Evolutionary conservation across 2,888 invertebrate genomes (phyloP).

Genomic region (Drosophila tripunctata): DNA sequence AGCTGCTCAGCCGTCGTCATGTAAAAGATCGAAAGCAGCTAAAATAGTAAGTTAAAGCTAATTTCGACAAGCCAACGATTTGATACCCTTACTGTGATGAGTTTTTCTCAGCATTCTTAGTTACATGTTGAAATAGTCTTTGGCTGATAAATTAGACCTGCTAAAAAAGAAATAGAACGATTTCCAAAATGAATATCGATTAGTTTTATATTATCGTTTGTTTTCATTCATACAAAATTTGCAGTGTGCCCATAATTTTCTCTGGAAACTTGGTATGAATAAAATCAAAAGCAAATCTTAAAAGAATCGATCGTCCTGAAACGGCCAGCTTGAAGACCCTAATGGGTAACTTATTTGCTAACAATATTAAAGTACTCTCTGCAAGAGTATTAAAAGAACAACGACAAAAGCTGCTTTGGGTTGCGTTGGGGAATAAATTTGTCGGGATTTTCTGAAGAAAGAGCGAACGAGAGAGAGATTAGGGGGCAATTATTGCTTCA

Average conservation of each 20-base stretch:
- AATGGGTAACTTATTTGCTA: not conserved
- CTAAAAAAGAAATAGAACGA: no score
- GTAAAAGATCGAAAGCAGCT: not conserved
- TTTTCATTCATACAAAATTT: no score
- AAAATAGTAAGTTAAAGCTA: not conserved
- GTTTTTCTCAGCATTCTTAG: no score
- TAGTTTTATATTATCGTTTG: no score
- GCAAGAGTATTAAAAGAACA: not conserved
- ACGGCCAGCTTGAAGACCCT: no score
- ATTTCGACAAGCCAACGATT: not conserved
- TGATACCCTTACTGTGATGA: not conserved
- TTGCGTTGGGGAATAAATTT: not conserved
- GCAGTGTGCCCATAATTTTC: no score
- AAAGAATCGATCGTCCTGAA: no score
- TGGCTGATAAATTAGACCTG: no score
- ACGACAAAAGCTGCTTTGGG: slow-evolving; percentile 33
- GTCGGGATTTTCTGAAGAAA: not conserved
- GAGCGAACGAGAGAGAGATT: slow-evolving; percentile 44
- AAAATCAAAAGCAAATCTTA: no score
- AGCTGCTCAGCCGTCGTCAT: slow-evolving; percentile 36
- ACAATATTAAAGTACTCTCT: not conserved
- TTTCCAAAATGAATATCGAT: no score
- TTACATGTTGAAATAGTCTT: no score
- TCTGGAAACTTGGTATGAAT: no score
- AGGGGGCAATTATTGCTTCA: slow-evolving; percentile 80